A percentile compares a stretch with the other conserved stretches of the same genome.
Evolutionary conservation across 2,888 invertebrate genomes (phyloP).

Genomic region (Microctonus aethiopoides): DNA sequence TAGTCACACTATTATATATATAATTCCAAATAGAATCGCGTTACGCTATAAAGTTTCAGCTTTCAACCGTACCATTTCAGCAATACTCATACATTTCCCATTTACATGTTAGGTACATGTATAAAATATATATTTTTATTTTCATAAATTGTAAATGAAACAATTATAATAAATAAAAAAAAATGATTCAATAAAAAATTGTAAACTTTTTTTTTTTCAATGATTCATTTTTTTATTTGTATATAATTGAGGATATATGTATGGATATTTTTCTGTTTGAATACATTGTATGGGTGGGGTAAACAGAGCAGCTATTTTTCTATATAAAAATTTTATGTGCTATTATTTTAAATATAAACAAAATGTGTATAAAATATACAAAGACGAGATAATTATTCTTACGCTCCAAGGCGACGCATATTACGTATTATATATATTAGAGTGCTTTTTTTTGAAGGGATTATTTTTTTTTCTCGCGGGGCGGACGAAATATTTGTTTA

Average conservation of each 20-base stretch:
- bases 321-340: background rate
- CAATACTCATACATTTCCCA: background rate
- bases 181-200: too few relatives aligned
- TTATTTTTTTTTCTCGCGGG: too few relatives aligned
- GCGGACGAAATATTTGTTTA: too few relatives aligned
- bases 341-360: slow-evolving; percentile 16
- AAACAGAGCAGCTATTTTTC: background rate
- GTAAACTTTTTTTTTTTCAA: too few relatives aligned
- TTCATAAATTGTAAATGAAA: slow-evolving; percentile 9
- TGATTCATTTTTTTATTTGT: too few relatives aligned
- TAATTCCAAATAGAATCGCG: slow-evolving; percentile 26
- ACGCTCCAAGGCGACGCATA: slow-evolving; percentile 11
- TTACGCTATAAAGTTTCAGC: slow-evolving; percentile 18
- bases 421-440: too few relatives aligned
- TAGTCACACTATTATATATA: slow-evolving; percentile 11
- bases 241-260: too few relatives aligned
- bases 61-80: slow-evolving; percentile 13
- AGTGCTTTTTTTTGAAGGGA: too few relatives aligned
- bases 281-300: background rate
- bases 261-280: background rate
- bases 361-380: background rate
- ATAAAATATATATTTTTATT: too few relatives aligned
- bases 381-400: slow-evolving; percentile 6
- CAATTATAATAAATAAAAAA: too few relatives aligned
- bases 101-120: background rate